A percentile compares a stretch with the other conserved stretches of the same genome.
Conservation (phyloP, 2,888 invertebrate species). For the Timema podura region DNA sequence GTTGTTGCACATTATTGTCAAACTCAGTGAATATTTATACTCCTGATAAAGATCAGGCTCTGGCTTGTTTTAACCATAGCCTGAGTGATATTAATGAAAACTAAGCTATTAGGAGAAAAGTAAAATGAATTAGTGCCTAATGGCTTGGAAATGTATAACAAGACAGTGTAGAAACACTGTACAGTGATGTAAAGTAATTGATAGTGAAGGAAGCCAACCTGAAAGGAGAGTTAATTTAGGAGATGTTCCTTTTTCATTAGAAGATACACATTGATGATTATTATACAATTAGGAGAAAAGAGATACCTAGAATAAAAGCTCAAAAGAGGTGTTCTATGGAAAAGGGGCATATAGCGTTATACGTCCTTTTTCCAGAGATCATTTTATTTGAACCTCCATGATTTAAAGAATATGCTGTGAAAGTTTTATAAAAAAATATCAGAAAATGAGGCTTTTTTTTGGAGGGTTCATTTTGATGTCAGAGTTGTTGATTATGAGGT, state of each 20-base stretch:
- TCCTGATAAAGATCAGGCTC: not conserved
- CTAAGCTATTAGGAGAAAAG: not conserved
- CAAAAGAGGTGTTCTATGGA: not conserved
- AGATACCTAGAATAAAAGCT: too few species aligned
- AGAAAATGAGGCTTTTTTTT: not conserved
- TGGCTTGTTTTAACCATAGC: slow-evolving; percentile 9
- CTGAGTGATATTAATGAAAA: slow-evolving; percentile 1
- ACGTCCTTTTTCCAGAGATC: not conserved
- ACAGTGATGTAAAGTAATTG: too few species aligned
- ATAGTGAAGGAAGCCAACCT: too few species aligned
- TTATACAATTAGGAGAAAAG: not conserved
- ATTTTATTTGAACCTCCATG: slow-evolving; percentile 3
- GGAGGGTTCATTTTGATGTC: not conserved
- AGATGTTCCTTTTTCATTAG: too few species aligned
- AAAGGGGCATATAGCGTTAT: not conserved
- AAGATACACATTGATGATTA: not conserved
- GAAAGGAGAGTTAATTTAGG: too few species aligned
- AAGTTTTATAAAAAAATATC: slow-evolving; percentile 5
- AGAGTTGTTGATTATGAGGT: not conserved
- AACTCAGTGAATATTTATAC: not conserved
- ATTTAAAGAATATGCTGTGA: not conserved
- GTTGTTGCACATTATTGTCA: not conserved
- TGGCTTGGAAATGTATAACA: too few species aligned
- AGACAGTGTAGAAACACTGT: too few species aligned
- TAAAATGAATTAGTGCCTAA: too few species aligned